These are phyloP conservation scores for Intellagama lesueurii DNA, from an alignment of 2,797 vertebrate genomes.

Conservation along the genomic window DNA sequence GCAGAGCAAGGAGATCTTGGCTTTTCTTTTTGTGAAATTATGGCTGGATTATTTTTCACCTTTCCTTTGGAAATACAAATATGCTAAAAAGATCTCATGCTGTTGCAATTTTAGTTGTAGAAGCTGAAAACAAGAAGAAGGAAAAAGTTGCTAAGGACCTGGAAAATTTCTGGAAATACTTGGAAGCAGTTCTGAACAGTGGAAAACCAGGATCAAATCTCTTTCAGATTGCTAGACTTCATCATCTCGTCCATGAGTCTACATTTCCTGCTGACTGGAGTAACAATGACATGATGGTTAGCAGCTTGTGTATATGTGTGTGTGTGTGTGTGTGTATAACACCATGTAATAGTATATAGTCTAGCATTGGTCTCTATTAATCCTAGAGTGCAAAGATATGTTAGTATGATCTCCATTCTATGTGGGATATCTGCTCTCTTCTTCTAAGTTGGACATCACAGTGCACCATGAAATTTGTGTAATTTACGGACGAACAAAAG, in stretches of 20 bases:
- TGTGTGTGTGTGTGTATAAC: not conserved
- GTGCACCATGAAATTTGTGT: not conserved
- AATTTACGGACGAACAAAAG: not conserved
- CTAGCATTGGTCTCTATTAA: conserved; percentile 8
- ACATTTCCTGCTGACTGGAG: conserved; percentile 69
- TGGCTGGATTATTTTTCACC: not conserved
- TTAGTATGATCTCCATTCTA: not conserved
- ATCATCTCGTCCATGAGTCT: conserved; percentile 74
- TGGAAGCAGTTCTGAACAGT: conserved; percentile 85
- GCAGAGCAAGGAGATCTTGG: not conserved
- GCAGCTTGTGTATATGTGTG: conserved; percentile 37
- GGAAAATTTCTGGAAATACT: conserved; percentile 87
- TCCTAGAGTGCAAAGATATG: not conserved
- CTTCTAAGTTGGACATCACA: not conserved
- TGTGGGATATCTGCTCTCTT: not conserved
- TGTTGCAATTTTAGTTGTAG: conserved; percentile 61
- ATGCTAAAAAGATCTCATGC: conserved; percentile 30
- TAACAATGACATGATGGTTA: conserved; percentile 81
- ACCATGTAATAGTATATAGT: not conserved
- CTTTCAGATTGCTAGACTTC: conserved; percentile 82
- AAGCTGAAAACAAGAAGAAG: conserved; percentile 69
- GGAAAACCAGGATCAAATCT: conserved; percentile 83
- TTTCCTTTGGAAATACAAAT: not conserved
- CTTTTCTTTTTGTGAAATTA: not conserved
- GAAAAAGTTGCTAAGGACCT: conserved; percentile 70